phyloP scores from a whole-genome alignment of 2,797 vertebrate species.

The Mycteria americana region DNA sequence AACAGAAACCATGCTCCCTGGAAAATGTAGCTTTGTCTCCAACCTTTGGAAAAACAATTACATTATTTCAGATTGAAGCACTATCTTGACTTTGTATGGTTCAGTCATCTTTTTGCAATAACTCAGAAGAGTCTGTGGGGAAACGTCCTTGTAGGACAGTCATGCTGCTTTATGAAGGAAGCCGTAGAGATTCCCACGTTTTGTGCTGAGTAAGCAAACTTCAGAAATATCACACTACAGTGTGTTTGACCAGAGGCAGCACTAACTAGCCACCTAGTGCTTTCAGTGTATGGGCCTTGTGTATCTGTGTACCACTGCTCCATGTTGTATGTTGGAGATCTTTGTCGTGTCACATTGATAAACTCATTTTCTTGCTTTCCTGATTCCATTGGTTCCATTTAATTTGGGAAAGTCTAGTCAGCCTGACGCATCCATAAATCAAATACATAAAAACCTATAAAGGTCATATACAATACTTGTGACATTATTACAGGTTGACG shows the following conservation, averaged over 20 bases:
- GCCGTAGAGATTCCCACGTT: background rate
- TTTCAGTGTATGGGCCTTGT: background rate
- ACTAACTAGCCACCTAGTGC: background rate
- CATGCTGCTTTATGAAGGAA: background rate
- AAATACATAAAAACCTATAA: background rate
- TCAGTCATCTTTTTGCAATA: background rate
- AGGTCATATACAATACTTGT: background rate
- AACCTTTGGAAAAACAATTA: background rate
- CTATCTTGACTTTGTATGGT: background rate
- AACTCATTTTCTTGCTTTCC: background rate
- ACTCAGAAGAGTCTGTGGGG: background rate
- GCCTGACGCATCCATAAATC: background rate
- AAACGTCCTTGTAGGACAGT: background rate
- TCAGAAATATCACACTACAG: background rate
- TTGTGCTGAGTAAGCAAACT: background rate
- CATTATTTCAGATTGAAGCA: background rate
- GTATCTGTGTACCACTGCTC: background rate
- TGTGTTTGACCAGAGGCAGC: background rate
- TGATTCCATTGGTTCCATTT: background rate
- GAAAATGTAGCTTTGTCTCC: background rate
- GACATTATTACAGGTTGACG: background rate
- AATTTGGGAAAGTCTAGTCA: background rate
- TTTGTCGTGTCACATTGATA: background rate
- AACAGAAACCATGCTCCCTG: background rate
- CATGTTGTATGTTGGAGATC: accelerated